phyloP scores from a whole-genome alignment of 1,140 invertebrate species.

The Sycophila sp. region DNA sequence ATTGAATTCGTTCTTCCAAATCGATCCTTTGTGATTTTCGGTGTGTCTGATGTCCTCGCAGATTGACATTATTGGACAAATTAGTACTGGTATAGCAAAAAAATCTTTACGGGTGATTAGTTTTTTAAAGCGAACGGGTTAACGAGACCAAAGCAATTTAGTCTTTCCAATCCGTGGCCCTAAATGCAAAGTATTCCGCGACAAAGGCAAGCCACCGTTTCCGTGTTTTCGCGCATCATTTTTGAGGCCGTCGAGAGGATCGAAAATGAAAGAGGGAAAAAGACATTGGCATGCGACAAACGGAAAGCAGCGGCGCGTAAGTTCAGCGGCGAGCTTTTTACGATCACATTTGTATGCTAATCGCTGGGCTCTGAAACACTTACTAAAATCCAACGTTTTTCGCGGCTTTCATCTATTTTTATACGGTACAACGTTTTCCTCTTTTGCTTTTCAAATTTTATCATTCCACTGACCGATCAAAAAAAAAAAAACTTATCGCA shows the following conservation, averaged over 20 bases:
- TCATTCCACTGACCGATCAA: too few species aligned
- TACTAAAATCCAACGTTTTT: conserved; percentile 3
- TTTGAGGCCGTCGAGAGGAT: not conserved
- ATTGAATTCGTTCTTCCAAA: too few species aligned
- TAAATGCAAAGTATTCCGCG: conserved; percentile 24
- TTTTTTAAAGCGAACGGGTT: not conserved
- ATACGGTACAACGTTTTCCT: too few species aligned
- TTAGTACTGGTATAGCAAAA: too few species aligned
- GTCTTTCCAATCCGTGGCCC: not conserved
- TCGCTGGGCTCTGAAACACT: conserved; percentile 17
- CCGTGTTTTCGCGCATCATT: conserved; percentile 22
- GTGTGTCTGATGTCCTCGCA: too few species aligned
- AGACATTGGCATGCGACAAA: conserved; percentile 3
- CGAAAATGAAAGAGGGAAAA: conserved; percentile 1
- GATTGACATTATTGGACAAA: too few species aligned
- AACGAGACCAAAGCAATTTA: conserved; percentile 14
- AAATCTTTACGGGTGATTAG: too few species aligned
- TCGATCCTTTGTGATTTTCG: too few species aligned
- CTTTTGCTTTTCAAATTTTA: too few species aligned
- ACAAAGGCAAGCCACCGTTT: conserved; percentile 6
- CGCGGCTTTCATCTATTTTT: conserved; percentile 7
- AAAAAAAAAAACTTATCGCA: too few species aligned
- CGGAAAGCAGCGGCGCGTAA: conserved; percentile 1
- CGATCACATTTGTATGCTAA: conserved; percentile 35
- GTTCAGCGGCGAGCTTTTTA: conserved; percentile 20